A percentile compares a stretch with the other conserved stretches of the same genome.
phyloP scores from a whole-genome alignment of 2,888 invertebrate species.

The Phyllotreta cruciferae region DNA sequence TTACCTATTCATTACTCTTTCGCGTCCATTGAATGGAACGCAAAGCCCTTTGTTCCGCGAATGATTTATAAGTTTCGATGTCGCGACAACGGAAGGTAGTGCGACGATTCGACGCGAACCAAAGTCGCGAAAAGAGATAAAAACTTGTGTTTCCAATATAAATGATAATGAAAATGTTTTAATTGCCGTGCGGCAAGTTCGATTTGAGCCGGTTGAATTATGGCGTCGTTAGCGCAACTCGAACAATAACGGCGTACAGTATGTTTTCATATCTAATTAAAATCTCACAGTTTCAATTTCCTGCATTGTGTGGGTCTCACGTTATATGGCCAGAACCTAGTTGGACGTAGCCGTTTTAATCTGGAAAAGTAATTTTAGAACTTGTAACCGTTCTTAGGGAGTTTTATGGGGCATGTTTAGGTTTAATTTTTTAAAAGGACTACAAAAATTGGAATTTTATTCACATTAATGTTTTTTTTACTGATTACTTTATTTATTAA shows the following conservation, averaged over 20 bases:
- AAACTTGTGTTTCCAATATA: slow-evolving; percentile 37
- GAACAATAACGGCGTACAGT: slow-evolving; percentile 44
- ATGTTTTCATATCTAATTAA: slow-evolving; percentile 51
- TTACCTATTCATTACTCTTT: slow-evolving; percentile 1
- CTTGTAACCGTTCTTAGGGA: too few relatives aligned
- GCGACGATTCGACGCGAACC: background rate
- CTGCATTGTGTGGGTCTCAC: slow-evolving; percentile 37
- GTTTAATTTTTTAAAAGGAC: too few relatives aligned
- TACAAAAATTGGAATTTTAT: too few relatives aligned
- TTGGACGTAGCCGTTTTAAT: slow-evolving; percentile 18
- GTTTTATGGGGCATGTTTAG: too few relatives aligned
- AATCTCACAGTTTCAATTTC: slow-evolving; percentile 52
- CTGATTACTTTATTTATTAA: too few relatives aligned
- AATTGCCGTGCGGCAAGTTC: slow-evolving; percentile 42
- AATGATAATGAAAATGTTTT: slow-evolving; percentile 44
- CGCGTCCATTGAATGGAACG: background rate
- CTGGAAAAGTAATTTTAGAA: slow-evolving; percentile 18
- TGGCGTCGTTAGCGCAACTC: slow-evolving; percentile 43
- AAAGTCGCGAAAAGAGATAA: slow-evolving; percentile 15
- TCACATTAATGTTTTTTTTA: too few relatives aligned
- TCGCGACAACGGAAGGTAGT: slow-evolving; percentile 13
- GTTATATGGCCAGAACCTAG: slow-evolving; percentile 13
- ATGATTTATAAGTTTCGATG: slow-evolving; percentile 12
- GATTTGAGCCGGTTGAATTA: slow-evolving; percentile 46
- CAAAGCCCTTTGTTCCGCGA: background rate